phyloP scores from a whole-genome alignment of 2,888 invertebrate genomes.

The Cantharis flavilabris region DNA sequence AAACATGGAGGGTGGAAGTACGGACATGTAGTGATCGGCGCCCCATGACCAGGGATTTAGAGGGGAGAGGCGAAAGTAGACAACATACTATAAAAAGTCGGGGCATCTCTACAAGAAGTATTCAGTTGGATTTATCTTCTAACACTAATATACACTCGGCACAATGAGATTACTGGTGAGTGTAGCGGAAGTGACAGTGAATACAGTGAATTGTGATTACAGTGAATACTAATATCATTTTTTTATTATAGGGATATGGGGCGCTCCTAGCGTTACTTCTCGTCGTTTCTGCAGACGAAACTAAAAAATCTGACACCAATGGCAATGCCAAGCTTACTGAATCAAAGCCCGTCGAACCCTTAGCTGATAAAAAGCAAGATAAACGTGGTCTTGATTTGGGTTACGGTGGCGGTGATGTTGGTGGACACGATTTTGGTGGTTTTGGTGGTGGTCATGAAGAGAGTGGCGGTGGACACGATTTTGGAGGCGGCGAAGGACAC shows the following conservation, averaged over 20 bases:
- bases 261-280: slow-evolving; percentile 52
- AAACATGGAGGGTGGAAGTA: slow-evolving; percentile 42
- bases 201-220: background rate
- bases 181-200: slow-evolving; percentile 15
- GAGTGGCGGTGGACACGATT: slow-evolving; percentile 35
- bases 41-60: slow-evolving; percentile 37
- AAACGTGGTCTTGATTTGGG: slow-evolving; percentile 73
- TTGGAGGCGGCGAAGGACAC: slow-evolving; percentile 29
- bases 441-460: slow-evolving; percentile 38
- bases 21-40: slow-evolving; percentile 34
- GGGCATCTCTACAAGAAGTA: slow-evolving; percentile 35
- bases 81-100: slow-evolving; percentile 49
- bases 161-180: slow-evolving; percentile 56
- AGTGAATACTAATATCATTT: background rate
- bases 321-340: slow-evolving; percentile 56
- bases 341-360: slow-evolving; percentile 40
- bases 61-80: slow-evolving; percentile 48
- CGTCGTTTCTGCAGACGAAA: slow-evolving; percentile 51
- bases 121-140: slow-evolving; percentile 48
- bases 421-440: slow-evolving; percentile 51
- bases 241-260: slow-evolving; percentile 48
- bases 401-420: slow-evolving; percentile 53
- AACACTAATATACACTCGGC: slow-evolving; percentile 24
- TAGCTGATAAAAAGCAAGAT: slow-evolving; percentile 70
- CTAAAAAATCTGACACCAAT: slow-evolving; percentile 49